Base-by-base conservation (phyloP, 2,113 vertebrate genomes). In the Atractosteus spatula region DNA sequence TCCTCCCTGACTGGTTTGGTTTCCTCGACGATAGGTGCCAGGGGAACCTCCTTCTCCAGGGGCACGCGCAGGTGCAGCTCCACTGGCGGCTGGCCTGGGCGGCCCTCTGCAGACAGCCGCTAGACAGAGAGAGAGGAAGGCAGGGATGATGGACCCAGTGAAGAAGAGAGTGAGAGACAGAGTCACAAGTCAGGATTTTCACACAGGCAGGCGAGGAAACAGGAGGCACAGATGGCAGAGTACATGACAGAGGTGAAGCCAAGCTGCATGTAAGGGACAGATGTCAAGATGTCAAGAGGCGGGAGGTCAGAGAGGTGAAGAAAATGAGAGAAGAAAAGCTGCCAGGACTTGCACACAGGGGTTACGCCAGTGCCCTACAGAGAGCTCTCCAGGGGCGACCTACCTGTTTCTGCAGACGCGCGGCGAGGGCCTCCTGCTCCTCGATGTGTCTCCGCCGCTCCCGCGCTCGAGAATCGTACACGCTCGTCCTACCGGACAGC, bases 1-100 rank as follows among this genome's bases (percentile, higher is more conserved):
- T 93, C 92, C 0, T 89, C 86, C 0, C 88, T 82, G 8, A 77
- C 75, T 0, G 82, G 77, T n/a, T 88, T 90, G 4, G 76, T 57
- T 67, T 93, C 87, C 66, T 88, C 74, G 0, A 90, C 87, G 11
- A 89, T 47, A 6, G 84, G 76, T 0, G 94, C 88, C 56, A 99
- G 86, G 8, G 97, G 96, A 79, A 99, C 92, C 71, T 99, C 97
- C 71, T 96, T 97, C 81, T 97, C 96, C 62, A 98, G 89, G 63
- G 97, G 96, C 16, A 98, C 97, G 0, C 96, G 87, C 2, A 99
- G 92, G 45, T 88, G 88, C 16, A 99, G 83, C 76, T 96, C 93
- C 67, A 98, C 89, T 68, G 87, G 78, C 1, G 88, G 84, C 68
- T 87, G 88, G 68, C 89, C 80, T 0, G 81, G 85, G 66, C 89